These are phyloP conservation scores for Paradoxurus hermaphroditus DNA, from an alignment of 2,113 vertebrate species.

Conservation along the genomic window DNA sequence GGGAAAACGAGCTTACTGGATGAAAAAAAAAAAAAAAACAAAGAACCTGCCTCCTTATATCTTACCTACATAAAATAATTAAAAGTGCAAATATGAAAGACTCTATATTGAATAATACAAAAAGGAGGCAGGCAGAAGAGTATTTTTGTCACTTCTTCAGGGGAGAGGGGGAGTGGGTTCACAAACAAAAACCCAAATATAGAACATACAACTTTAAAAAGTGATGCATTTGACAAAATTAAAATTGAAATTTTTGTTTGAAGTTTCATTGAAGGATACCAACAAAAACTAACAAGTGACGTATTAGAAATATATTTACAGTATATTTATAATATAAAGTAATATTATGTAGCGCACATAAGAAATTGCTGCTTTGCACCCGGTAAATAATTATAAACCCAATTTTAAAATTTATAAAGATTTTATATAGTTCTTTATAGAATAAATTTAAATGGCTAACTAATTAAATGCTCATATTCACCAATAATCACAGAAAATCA, in stretches of 20 bases:
- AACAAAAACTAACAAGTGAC: neutral
- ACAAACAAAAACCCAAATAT: neutral
- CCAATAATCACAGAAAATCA: neutral
- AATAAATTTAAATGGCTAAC: neutral
- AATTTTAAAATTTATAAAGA: neutral
- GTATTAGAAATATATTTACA: neutral
- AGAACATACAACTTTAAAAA: neutral
- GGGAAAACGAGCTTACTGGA: neutral
- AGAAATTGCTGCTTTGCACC: neutral
- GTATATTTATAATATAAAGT: neutral
- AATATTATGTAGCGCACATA: neutral
- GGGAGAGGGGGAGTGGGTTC: neutral
- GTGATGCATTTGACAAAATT: neutral
- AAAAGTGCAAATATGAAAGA: neutral
- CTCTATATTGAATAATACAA: neutral
- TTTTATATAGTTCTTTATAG: neutral
- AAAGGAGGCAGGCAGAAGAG: neutral
- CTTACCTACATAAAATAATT: neutral
- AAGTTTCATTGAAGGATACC: neutral
- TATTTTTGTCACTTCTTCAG: neutral
- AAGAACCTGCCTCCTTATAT: neutral
- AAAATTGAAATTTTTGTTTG: neutral
- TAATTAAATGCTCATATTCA: neutral
- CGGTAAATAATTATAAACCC: neutral
- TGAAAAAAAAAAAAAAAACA: neutral